phyloP scores from a whole-genome alignment of 2,888 invertebrate species.

The Leptinotarsa tumamoca region DNA sequence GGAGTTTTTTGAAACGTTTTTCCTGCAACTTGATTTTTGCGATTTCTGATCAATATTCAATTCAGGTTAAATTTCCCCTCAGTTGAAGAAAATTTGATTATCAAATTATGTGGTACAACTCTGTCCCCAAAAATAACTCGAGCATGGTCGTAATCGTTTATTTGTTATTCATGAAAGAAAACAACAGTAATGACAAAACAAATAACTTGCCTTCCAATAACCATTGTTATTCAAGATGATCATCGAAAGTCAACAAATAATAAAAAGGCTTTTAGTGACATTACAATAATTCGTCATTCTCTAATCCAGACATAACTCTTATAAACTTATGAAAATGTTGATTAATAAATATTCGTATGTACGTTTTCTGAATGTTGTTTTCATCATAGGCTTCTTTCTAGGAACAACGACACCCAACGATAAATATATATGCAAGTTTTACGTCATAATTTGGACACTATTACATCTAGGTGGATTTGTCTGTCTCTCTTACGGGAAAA shows the following conservation, averaged over 20 bases:
- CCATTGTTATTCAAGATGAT: neutral
- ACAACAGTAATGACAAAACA: neutral
- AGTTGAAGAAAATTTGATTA: no score
- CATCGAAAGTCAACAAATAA: neutral
- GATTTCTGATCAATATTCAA: no score
- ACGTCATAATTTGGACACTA: neutral
- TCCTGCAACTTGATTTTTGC: no score
- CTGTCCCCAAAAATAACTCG: neutral
- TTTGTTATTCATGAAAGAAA: neutral
- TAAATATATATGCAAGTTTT: constrained; percentile 1
- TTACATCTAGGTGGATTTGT: neutral
- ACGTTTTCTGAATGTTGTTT: neutral
- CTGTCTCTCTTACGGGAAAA: constrained; percentile 11
- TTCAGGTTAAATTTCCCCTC: no score
- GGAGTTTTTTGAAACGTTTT: no score
- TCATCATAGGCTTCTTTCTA: neutral
- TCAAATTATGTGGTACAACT: neutral
- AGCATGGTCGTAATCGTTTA: neutral
- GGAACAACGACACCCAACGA: neutral
- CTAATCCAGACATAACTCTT: neutral
- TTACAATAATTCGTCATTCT: neutral
- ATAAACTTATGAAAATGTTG: neutral
- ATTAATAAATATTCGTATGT: neutral
- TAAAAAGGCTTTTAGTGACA: neutral
- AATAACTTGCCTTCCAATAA: neutral